phyloP scores from a whole-genome alignment of 1,140 invertebrate species.

The Drosophila mayri region DNA sequence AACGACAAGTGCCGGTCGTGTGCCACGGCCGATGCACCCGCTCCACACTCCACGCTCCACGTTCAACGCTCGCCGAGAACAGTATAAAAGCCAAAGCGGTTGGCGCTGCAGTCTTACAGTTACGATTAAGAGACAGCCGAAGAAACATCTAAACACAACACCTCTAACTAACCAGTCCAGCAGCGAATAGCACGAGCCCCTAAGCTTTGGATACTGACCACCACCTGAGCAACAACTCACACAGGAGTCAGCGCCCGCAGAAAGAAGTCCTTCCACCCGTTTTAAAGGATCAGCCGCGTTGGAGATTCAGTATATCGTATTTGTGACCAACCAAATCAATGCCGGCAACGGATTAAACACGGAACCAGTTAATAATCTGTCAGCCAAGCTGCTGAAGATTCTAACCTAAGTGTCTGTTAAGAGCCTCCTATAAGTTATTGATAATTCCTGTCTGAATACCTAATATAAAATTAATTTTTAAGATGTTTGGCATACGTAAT shows the following conservation, averaged over 20 bases:
- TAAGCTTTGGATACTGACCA: conserved; percentile 3
- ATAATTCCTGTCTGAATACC: background rate
- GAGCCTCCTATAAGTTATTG: background rate
- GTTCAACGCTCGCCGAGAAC: conserved; percentile 45
- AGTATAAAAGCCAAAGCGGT: conserved; percentile 60
- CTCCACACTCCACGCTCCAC: conserved; percentile 26
- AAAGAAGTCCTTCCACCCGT: background rate
- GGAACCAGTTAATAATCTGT: conserved; percentile 62
- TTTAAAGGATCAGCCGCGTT: conserved; percentile 18
- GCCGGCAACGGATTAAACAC: conserved; percentile 16
- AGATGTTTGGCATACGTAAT: background rate
- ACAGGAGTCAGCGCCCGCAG: background rate
- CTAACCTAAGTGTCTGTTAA: conserved; percentile 39
- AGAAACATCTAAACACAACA: conserved; percentile 16
- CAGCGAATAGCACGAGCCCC: conserved; percentile 3
- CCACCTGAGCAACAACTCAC: background rate
- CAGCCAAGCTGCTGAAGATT: conserved; percentile 64
- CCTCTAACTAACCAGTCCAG: background rate
- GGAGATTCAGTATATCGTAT: background rate
- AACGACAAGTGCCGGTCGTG: conserved; percentile 41
- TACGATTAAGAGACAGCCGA: conserved; percentile 22
- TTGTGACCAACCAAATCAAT: background rate
- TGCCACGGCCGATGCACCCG: conserved; percentile 40
- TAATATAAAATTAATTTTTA: conserved; percentile 3
- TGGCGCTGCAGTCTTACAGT: conserved; percentile 26